Evolutionary conservation across 2,113 vertebrate species (phyloP), one percentile per base, ranked within the genome.

Genomic region (Periophthalmus modestus): DNA sequence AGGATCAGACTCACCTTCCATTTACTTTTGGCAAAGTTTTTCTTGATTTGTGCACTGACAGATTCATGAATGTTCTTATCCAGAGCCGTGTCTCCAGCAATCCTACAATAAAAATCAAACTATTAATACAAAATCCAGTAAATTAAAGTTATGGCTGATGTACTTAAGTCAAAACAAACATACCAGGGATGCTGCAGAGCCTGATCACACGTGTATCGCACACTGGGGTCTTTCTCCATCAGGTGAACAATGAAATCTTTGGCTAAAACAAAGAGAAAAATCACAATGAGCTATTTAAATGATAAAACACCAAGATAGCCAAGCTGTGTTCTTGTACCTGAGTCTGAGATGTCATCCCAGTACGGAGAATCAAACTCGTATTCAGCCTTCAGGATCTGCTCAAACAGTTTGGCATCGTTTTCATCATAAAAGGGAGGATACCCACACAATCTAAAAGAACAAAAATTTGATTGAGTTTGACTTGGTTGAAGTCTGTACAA

Each of bases 1-100:
- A n/a, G n/a, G 48, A 7, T 24, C 4, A 13, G 4, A 76, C 94
- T 93, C 73, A 98, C 98, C 95, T 96, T 99, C 98, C 98, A 99
- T 79, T 98, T 98, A 94, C 96, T 99, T 86, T 99, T 99, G 62
- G 97, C 97, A 18, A 99, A 99, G 85, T 99, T 99, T 91, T 99
- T 99, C 91, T 95, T 95, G 88, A 99, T 99, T 92, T 99, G 98
- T 34, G 97, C 97, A 0, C 98, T 99, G 91, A 99, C 97, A 0
- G 98, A 99, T 90, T 98, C 97, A 7, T 99, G 97, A 85, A 99
- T 99, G 81, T 99, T 99, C 95, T 97, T 99, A 73, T 99, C 95
- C 78, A 99, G 89, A 0, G 98, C 98, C 0, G 97, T 99, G 86
- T 99, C 98, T 28, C 96, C 98, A 0, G 97, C 96, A 14, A 99